Conservation (phyloP, 2,113 vertebrate genomes). For the Dicerorhinus sumatrensis region DNA sequence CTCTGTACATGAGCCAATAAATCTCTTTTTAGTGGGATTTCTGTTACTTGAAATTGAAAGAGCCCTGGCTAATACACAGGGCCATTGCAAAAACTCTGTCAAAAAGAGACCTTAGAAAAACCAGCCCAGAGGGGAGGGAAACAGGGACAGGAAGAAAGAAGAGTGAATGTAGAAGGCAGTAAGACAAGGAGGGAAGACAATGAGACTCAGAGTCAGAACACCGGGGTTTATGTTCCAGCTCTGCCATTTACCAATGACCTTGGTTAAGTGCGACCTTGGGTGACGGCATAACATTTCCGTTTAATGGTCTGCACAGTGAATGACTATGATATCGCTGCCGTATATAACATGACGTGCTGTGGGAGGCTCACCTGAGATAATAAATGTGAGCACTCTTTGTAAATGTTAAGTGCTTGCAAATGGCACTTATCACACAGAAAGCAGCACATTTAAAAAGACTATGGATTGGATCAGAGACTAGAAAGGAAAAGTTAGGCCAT, state of each 20-base stretch:
- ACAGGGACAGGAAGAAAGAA: not conserved
- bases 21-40: not conserved
- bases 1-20: not conserved
- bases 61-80: not conserved
- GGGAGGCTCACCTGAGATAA: not conserved
- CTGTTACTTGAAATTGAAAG: not conserved
- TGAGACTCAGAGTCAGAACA: not conserved
- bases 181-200: not conserved
- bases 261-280: not conserved
- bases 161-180: not conserved
- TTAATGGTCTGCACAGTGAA: not conserved
- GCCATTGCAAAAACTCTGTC: not conserved
- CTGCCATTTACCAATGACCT: not conserved
- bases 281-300: not conserved
- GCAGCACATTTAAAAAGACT: not conserved
- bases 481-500: not conserved
- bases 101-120: not conserved
- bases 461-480: not conserved
- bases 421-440: not conserved
- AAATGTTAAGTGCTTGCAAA: slow-evolving; percentile 47
- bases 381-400: not conserved
- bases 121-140: not conserved
- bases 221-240: not conserved
- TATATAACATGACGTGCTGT: not conserved
- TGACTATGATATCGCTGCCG: not conserved